Conservation (phyloP, 2,797 vertebrate species). For the Pangasius macronema region DNA sequence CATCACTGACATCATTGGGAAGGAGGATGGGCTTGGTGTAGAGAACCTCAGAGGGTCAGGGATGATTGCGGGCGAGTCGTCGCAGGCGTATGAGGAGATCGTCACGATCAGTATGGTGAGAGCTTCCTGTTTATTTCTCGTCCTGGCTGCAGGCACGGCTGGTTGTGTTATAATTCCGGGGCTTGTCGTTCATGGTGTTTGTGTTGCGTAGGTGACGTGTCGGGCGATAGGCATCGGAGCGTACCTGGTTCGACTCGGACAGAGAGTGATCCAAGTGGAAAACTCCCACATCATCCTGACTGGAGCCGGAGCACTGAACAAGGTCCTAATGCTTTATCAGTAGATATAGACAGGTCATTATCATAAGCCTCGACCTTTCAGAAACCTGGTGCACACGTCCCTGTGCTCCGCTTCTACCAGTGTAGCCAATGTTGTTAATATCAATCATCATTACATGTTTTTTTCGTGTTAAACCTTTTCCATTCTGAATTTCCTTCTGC, state of each 20-base stretch:
- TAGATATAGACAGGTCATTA: neutral
- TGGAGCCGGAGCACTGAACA: slow-evolving; percentile 94
- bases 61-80: slow-evolving; percentile 98
- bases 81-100: slow-evolving; percentile 92
- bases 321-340: slow-evolving; percentile 70
- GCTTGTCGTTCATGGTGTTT: neutral
- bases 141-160: neutral
- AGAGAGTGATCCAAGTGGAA: slow-evolving; percentile 97
- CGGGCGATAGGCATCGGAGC: slow-evolving; percentile 97
- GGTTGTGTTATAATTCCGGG: neutral
- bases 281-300: slow-evolving; percentile 99
- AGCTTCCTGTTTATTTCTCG: no score
- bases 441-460: neutral
- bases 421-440: neutral
- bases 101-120: slow-evolving; percentile 96
- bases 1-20: slow-evolving; percentile 98
- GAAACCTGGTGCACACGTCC: no score
- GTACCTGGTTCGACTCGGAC: slow-evolving; percentile 92
- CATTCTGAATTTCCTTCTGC: no score
- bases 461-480: neutral
- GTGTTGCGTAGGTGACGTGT: slow-evolving; percentile 85
- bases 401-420: neutral
- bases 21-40: slow-evolving; percentile 92
- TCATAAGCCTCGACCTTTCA: neutral
- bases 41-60: slow-evolving; percentile 94